phyloP scores from a whole-genome alignment of 1,140 invertebrate species.

The Linepithema humile region DNA sequence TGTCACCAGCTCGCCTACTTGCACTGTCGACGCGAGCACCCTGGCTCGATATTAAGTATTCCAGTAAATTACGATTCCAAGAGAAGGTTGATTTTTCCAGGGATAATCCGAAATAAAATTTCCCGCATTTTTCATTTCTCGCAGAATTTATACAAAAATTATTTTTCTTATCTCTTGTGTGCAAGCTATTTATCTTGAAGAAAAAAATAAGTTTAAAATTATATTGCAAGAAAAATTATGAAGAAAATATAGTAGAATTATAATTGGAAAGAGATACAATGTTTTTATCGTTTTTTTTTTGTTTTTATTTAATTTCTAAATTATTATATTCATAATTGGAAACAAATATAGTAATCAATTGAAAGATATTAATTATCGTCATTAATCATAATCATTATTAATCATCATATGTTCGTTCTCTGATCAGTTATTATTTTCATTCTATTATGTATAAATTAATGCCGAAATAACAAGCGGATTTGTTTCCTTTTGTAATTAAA shows the following conservation, averaged over 20 bases:
- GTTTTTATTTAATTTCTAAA: not conserved
- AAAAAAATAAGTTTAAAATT: not conserved
- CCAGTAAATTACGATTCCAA: not conserved
- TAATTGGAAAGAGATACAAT: not conserved
- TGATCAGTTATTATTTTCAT: not conserved
- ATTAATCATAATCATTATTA: no score
- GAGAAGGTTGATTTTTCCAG: constrained; percentile 20
- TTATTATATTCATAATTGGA: not conserved
- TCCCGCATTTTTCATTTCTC: not conserved
- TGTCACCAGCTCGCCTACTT: constrained; percentile 11
- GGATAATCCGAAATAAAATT: constrained; percentile 54
- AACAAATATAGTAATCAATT: not conserved
- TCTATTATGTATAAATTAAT: not conserved
- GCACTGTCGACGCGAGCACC: not conserved
- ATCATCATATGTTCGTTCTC: not conserved
- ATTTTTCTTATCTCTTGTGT: not conserved
- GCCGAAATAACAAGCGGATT: not conserved
- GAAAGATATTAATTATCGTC: not conserved
- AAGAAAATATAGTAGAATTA: not conserved
- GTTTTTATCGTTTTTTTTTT: not conserved
- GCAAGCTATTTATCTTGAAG: not conserved
- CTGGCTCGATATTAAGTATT: constrained; percentile 62
- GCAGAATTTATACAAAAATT: not conserved
- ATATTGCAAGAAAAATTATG: not conserved
- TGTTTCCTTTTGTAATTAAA: not conserved